phyloP scores from a whole-genome alignment of 2,113 vertebrate genomes.

The Mixornis gularis region DNA sequence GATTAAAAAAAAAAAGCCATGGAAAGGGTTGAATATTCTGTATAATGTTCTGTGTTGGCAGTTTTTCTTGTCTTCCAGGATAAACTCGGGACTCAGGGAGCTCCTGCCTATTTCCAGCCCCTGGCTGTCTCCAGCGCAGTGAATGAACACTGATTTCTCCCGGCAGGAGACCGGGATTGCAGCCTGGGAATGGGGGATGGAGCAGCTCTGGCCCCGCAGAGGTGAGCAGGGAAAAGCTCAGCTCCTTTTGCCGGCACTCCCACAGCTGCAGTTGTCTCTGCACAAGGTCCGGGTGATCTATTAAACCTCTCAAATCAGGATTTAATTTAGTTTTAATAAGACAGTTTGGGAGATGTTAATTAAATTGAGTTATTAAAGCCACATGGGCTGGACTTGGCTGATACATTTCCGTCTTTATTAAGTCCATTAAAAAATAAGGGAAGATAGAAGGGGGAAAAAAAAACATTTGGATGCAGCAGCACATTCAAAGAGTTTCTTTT shows the following conservation, averaged over 20 bases:
- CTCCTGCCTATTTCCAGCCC: not conserved
- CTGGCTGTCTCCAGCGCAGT: not conserved
- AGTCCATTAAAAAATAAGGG: constrained; percentile 43
- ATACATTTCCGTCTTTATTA: constrained; percentile 43
- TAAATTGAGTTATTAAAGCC: constrained; percentile 60
- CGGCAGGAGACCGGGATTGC: accelerated
- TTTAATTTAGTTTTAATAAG: constrained; percentile 64
- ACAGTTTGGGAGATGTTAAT: constrained; percentile 61
- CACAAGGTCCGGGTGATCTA: constrained; percentile 33
- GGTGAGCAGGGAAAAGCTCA: not conserved
- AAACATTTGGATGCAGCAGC: not conserved
- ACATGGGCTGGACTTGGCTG: constrained; percentile 41
- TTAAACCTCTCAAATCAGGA: constrained; percentile 48
- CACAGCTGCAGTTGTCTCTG: constrained; percentile 47
- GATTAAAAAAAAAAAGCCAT: too few species aligned
- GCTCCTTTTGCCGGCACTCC: constrained; percentile 3
- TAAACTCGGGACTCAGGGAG: not conserved
- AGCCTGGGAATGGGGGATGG: not conserved
- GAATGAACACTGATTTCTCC: not conserved
- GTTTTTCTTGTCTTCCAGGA: not conserved
- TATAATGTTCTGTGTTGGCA: not conserved
- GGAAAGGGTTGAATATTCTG: not conserved
- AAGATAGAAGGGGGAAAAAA: not conserved
- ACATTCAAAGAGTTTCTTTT: not conserved
- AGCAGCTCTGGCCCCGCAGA: not conserved